Conservation (phyloP, 2,888 invertebrate genomes). For the Chymomyza fuscimana region DNA sequence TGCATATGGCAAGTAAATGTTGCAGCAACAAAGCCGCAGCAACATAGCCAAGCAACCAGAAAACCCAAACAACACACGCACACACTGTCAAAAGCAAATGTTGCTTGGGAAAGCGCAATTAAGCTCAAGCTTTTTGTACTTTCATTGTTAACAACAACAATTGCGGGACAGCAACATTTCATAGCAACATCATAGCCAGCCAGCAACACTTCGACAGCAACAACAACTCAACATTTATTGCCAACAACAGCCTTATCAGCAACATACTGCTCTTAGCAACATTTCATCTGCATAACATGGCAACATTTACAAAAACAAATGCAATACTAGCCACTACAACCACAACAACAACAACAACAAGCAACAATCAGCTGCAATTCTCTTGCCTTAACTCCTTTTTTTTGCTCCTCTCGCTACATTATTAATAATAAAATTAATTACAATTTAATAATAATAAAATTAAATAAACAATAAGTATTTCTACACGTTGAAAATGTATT, state of each 20-base stretch:
- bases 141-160: conserved; percentile 34
- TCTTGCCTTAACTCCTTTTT: conserved; percentile 56
- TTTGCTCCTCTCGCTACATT: conserved; percentile 49
- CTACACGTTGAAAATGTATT: conserved; percentile 72
- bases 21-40: conserved; percentile 11
- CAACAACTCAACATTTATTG: too few relatives aligned
- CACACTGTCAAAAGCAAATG: conserved; percentile 12
- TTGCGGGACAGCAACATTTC: conserved; percentile 18
- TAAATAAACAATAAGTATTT: conserved; percentile 58
- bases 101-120: conserved; percentile 60
- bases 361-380: conserved; percentile 56
- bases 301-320: neutral
- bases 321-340: neutral
- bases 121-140: conserved; percentile 66
- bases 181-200: conserved; percentile 19
- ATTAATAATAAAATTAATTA: conserved; percentile 59
- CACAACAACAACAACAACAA: neutral
- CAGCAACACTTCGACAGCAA: neutral
- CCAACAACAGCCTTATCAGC: too few relatives aligned
- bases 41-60: conserved; percentile 21
- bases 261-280: too few relatives aligned
- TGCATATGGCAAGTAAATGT: conserved; percentile 60
- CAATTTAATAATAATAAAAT: conserved; percentile 55
- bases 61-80: conserved; percentile 5
- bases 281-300: too few relatives aligned